phyloP scores from a whole-genome alignment of 2,888 invertebrate species.

The Rhimphoctona megacephalus region DNA sequence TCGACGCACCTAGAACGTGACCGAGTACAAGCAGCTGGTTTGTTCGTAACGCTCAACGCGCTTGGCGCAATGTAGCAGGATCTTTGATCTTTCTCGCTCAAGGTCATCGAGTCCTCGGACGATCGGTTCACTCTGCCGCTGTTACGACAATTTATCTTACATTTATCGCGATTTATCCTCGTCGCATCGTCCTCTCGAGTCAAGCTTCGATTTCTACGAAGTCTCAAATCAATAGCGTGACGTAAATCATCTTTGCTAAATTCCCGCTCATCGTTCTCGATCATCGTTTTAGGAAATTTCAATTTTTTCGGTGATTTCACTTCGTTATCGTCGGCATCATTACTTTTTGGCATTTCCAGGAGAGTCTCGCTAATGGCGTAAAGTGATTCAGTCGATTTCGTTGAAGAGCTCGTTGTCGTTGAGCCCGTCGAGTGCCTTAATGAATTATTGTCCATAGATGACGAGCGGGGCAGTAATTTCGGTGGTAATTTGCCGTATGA shows the following conservation, averaged over 20 bases:
- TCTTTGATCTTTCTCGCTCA: slow-evolving; percentile 66
- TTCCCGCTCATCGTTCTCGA: slow-evolving; percentile 31
- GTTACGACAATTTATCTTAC: slow-evolving; percentile 35
- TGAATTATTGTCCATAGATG: slow-evolving; percentile 78
- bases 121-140: slow-evolving; percentile 26
- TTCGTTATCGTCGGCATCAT: slow-evolving; percentile 9
- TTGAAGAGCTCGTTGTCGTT: slow-evolving; percentile 78
- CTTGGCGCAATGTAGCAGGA: slow-evolving; percentile 26
- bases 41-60: slow-evolving; percentile 6
- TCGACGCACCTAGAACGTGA: slow-evolving; percentile 63
- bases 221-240: slow-evolving; percentile 20
- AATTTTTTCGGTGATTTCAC: slow-evolving; percentile 1
- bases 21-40: slow-evolving; percentile 48
- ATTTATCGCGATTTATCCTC: slow-evolving; percentile 39
- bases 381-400: slow-evolving; percentile 80
- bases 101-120: slow-evolving; percentile 60
- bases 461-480: slow-evolving; percentile 77
- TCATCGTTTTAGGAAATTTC: slow-evolving; percentile 32
- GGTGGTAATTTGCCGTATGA: slow-evolving; percentile 79
- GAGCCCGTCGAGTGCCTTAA: slow-evolving; percentile 80
- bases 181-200: slow-evolving; percentile 9
- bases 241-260: slow-evolving; percentile 16
- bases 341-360: slow-evolving; percentile 62
- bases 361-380: slow-evolving; percentile 79
- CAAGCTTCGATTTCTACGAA: slow-evolving; percentile 25